Evolutionary conservation across 2,888 invertebrate species (phyloP).

Genomic region (Rotaria magnacalcarata): DNA sequence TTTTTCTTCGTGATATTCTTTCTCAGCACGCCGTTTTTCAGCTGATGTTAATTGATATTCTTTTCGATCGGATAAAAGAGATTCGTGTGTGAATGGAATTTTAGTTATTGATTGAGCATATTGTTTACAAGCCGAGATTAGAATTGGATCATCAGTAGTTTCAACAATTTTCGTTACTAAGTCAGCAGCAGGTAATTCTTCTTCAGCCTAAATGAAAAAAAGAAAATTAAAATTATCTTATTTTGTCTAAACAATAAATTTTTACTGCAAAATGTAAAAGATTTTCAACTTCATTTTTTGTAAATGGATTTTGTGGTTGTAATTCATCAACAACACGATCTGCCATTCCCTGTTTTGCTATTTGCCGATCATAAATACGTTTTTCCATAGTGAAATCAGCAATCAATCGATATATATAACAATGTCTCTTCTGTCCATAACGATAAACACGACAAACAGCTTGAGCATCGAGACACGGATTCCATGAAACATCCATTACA

Average conservation of each 20-base stretch:
- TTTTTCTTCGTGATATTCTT: constrained; percentile 88
- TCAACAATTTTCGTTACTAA: constrained; percentile 71
- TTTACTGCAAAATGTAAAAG: constrained; percentile 42
- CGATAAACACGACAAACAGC: constrained; percentile 91
- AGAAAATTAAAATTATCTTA: neutral
- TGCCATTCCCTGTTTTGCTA: constrained; percentile 95
- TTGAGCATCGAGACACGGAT: constrained; percentile 84
- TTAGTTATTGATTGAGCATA: constrained; percentile 62
- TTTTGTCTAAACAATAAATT: neutral
- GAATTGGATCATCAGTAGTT: constrained; percentile 74
- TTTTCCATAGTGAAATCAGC: constrained; percentile 94
- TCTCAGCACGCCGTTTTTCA: constrained; percentile 84
- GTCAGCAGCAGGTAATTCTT: constrained; percentile 69
- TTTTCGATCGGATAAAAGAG: constrained; percentile 83
- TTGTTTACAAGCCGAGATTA: constrained; percentile 67
- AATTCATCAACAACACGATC: constrained; percentile 50
- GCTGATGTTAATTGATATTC: constrained; percentile 87
- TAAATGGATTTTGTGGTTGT: constrained; percentile 45
- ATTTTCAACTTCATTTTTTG: constrained; percentile 44
- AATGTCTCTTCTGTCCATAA: constrained; percentile 87
- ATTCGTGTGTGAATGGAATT: constrained; percentile 86
- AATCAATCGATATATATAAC: constrained; percentile 89
- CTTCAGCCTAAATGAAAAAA: constrained; percentile 50
- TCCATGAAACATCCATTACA: constrained; percentile 98
- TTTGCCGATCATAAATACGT: constrained; percentile 94